These are phyloP conservation scores for Anhinga rufa DNA, from an alignment of 2,113 vertebrate species.

Conservation along the genomic window DNA sequence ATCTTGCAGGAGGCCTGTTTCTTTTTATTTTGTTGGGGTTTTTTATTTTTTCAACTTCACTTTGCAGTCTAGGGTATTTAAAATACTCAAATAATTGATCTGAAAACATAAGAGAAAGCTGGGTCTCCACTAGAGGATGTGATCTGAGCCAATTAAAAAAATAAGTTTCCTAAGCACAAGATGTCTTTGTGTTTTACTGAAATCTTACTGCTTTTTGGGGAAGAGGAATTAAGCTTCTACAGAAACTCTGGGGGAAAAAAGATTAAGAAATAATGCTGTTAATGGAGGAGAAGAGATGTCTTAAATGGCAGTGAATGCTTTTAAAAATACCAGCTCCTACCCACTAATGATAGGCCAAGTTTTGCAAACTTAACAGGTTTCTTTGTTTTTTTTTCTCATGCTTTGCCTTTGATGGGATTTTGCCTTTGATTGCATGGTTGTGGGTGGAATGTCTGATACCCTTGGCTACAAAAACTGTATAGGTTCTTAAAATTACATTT, in stretches of 20 bases:
- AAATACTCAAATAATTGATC: background rate
- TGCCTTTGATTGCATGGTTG: slow-evolving; percentile 35
- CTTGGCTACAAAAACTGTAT: background rate
- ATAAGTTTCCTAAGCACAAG: background rate
- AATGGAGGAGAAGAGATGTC: background rate
- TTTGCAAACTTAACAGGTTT: slow-evolving; percentile 43
- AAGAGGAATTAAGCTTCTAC: background rate
- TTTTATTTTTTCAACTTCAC: background rate
- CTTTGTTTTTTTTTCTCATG: background rate
- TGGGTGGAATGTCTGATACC: slow-evolving; percentile 38
- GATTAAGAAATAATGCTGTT: background rate
- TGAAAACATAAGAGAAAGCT: background rate
- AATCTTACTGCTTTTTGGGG: background rate
- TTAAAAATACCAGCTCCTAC: slow-evolving; percentile 4
- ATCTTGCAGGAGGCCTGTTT: background rate
- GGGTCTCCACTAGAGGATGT: background rate
- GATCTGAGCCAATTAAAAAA: background rate
- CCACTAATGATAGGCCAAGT: background rate
- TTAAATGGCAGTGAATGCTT: background rate
- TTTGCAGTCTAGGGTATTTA: background rate
- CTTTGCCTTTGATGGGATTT: slow-evolving; percentile 23
- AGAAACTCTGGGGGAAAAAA: background rate
- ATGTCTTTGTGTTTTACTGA: background rate
- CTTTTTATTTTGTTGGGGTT: background rate
- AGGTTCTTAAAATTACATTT: slow-evolving; percentile 18